Conservation (phyloP, 2,888 invertebrate genomes). For the Aphrophora alni region DNA sequence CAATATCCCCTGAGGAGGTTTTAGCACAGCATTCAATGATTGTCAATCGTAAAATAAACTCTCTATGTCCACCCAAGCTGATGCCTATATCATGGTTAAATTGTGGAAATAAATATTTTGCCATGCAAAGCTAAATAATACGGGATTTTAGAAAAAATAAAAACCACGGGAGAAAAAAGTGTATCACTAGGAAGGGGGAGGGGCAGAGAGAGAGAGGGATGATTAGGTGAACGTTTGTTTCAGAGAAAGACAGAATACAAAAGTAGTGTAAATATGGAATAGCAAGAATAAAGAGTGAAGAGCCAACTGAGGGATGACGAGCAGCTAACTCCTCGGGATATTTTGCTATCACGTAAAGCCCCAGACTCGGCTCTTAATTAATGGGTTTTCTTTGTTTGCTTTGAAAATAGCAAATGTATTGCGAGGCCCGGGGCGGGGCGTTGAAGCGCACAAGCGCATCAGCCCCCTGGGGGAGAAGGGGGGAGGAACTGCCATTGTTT, state of each 20-base stretch:
- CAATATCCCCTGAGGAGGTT: neutral
- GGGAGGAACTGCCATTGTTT: neutral
- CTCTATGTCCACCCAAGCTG: neutral
- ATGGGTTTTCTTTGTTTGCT: conserved; percentile 43
- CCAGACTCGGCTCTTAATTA: conserved; percentile 40
- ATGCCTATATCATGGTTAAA: neutral
- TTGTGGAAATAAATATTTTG: neutral
- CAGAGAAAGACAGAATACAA: neutral
- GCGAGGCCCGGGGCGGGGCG: conserved; percentile 24
- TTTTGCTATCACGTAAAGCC: conserved; percentile 35
- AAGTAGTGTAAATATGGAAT: neutral
- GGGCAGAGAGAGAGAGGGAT: neutral
- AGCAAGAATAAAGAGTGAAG: neutral
- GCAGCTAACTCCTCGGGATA: conserved; percentile 18
- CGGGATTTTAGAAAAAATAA: neutral
- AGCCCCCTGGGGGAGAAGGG: neutral
- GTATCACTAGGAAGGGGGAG: neutral
- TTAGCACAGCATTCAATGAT: neutral
- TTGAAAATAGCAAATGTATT: conserved; percentile 40
- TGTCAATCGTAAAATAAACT: neutral
- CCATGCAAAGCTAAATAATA: neutral
- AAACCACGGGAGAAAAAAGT: neutral
- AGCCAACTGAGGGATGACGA: neutral
- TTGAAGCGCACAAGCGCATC: conserved; percentile 13
- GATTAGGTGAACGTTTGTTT: neutral